Evolutionary conservation across 2,113 vertebrate genomes (phyloP), one percentile per base, ranked within the genome.

Genomic region (Myanophis thanlyinensis): DNA sequence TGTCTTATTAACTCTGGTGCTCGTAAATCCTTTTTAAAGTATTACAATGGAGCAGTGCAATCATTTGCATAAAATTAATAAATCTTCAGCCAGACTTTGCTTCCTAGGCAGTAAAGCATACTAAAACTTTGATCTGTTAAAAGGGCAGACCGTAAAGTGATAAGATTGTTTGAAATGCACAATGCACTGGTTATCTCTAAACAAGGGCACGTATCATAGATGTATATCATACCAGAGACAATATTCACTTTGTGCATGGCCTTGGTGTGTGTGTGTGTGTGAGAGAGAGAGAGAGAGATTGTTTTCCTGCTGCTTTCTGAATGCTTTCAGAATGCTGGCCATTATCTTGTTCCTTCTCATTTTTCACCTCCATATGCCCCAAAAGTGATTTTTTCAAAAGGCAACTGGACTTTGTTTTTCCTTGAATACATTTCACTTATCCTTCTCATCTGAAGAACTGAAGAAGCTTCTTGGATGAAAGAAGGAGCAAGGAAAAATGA

Each of bases 61-160:
- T 84, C 85, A 59, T 90, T 92, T 46, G 23, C 22, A 73, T 89
- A 53, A 93, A 92, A n/a, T 89, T 48, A 92, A 93, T n/a, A 93
- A 30, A 90, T 5, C 35, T 94, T 92, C 84, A 89, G 89, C 44
- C 22, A 59, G 9, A 89, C 35, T 56, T 25, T 85, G 4, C 13
- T 90, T 92, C 22, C 47, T 49, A 44, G 44, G 59, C 44, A 80
- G 51, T 52, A 90, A 92, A 25, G 0, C 73, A 89, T 48, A 62
- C 5, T 47, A 53, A 86, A 44, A 80, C 87, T 15, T 91, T 62
- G 25, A 62, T 3, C 27, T 44, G 1, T 15, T 53, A 44, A 56
- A 92, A 92, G 59, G 84, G n/a, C 59, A 88, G n/a, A 62, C 1
- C 30, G 25, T 40, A 90, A 46, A 22, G 1, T 90, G 49, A 85